phyloP scores from a whole-genome alignment of 2,888 invertebrate genomes.

The Ophraella communa region DNA sequence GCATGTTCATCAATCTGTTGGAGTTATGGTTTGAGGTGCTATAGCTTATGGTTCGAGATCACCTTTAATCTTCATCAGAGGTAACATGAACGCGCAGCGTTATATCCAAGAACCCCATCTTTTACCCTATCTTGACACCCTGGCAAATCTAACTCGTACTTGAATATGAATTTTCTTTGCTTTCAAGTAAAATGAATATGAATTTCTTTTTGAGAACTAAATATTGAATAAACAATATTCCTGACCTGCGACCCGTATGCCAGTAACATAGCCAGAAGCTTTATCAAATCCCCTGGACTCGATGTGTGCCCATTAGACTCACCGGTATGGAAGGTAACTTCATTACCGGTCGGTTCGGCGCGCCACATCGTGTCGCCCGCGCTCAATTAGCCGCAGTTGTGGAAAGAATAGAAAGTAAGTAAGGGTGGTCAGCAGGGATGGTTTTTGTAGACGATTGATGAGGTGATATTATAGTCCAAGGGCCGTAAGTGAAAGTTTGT shows the following conservation, averaged over 20 bases:
- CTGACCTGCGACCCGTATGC: conserved; percentile 7
- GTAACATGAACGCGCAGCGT: too few species aligned
- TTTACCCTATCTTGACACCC: too few species aligned
- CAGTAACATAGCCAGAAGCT: conserved; percentile 21
- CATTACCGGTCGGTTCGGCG: conserved; percentile 50
- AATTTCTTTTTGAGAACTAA: too few species aligned
- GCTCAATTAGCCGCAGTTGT: conserved; percentile 67
- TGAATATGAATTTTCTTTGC: too few species aligned
- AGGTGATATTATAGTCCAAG: conserved; percentile 14
- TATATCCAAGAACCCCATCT: too few species aligned
- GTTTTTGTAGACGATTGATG: conserved; percentile 24
- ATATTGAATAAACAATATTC: background rate
- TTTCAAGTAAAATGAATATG: too few species aligned
- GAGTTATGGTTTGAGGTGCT: too few species aligned
- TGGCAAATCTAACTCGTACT: too few species aligned
- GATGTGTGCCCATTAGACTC: conserved; percentile 41
- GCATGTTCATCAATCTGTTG: too few species aligned
- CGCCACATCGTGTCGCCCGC: conserved; percentile 55
- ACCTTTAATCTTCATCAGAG: too few species aligned
- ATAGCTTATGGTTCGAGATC: too few species aligned
- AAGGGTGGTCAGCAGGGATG: conserved; percentile 35
- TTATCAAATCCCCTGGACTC: conserved; percentile 28
- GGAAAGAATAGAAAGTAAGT: conserved; percentile 56
- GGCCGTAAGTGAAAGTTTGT: background rate
- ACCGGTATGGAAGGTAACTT: conserved; percentile 51